Evolutionary conservation across 1,140 invertebrate species (phyloP), one percentile per base, ranked within the genome.

Genomic region (Mizuhopecten yessoensis): DNA sequence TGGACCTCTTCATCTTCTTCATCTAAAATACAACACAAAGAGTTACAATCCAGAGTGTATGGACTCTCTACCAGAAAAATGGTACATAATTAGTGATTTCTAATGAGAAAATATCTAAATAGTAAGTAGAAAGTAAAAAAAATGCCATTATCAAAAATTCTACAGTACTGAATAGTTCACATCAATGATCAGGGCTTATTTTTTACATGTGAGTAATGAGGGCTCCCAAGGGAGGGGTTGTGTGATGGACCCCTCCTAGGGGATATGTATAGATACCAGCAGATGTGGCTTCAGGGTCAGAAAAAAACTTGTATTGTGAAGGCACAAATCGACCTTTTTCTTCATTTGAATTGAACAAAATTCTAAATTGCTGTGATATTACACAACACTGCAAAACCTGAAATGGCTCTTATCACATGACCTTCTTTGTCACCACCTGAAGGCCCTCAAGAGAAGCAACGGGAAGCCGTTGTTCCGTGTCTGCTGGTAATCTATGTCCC

Each of bases 321-420:
- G 57, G 29, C n/a, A 75, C 57, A 75, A 75, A 29, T 17, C 29
- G 57, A 75, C 57, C 57, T 75, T 75, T 75, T 75, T 75, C 57
- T 75, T 75, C 57, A 75, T 75, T 75, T 75, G n/a, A 29, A 29
- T 49, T n/a, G 57, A 75, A 75, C 5, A 75, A 75, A 75, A 75
- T 29, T 75, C 57, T 75, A 75, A 75, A 75, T 75, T 75, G 57
- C 57, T 75, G 23, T 75, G 57, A 75, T 75, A 75, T 75, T 75
- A 75, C 57, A 75, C 23, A 75, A 75, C 5, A 29, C 57, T 75
- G 23, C 57, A 75, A 75, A 75, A 75, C 57, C 57, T 75, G 17
- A 75, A 75, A 75, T 75, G 57, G 57, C 57, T 29, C 57, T 5
- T 75, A n/a, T 75, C 57, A 75, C 57, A 75, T 75, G 57, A 75